These are phyloP conservation scores for Amphiura filiformis DNA, from an alignment of 35 echinoderm and acorn worm genomes.

Conservation along the genomic window DNA sequence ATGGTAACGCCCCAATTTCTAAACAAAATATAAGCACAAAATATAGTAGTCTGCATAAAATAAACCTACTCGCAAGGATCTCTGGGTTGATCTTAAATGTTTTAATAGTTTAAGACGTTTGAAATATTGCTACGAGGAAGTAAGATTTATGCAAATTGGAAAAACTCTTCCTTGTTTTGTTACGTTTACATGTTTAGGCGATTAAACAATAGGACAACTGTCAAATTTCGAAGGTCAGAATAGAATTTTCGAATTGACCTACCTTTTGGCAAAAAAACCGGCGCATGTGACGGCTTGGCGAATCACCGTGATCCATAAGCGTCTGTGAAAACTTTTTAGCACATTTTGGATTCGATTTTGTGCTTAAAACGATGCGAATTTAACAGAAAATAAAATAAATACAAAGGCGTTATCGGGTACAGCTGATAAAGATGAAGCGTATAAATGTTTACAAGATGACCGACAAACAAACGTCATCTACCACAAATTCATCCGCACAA, in stretches of 20 bases:
- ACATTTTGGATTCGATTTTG: conserved; percentile 63
- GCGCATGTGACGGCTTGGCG: conserved; percentile 48
- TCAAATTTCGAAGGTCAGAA: no score
- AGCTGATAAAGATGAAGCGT: not conserved
- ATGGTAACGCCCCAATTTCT: no score
- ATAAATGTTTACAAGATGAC: not conserved
- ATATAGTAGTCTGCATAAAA: no score
- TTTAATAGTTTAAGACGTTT: no score
- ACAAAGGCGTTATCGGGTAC: not conserved
- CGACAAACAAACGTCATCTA: not conserved
- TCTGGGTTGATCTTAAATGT: no score
- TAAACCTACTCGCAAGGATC: no score
- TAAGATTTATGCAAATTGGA: no score
- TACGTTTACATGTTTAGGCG: no score
- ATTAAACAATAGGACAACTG: no score
- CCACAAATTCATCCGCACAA: not conserved
- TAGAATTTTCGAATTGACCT: not conserved
- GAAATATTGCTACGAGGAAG: no score
- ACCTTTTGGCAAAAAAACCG: conserved; percentile 57
- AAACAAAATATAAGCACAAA: no score
- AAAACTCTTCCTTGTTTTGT: no score
- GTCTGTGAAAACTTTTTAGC: conserved; percentile 61
- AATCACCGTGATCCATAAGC: conserved; percentile 77
- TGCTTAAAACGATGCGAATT: conserved; percentile 9
- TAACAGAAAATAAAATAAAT: conserved; percentile 36